Evolutionary conservation across 2,113 vertebrate species (phyloP).

Genomic region (Tiliqua scincoides): DNA sequence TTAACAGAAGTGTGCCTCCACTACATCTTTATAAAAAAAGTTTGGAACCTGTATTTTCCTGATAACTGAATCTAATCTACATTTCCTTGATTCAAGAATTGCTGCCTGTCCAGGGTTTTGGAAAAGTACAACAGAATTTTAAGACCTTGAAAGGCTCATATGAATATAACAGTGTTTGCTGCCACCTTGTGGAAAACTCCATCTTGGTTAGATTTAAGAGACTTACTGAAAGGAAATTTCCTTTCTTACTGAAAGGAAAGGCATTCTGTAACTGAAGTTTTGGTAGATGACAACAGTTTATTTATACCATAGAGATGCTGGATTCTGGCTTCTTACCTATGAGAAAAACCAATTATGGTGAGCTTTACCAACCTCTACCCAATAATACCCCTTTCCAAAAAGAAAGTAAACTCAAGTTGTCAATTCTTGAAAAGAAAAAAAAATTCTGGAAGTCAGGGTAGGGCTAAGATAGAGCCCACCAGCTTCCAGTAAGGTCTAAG

Average conservation of each 20-base stretch:
- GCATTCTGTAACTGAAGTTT: too few species aligned
- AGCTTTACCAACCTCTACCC: neutral
- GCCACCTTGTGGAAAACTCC: constrained; percentile 9
- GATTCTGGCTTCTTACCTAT: neutral
- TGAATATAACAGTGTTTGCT: constrained; percentile 4
- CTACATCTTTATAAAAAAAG: neutral
- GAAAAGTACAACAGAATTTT: neutral
- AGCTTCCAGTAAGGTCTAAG: too few species aligned
- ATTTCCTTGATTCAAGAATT: neutral
- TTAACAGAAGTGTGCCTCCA: neutral
- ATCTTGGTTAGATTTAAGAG: neutral
- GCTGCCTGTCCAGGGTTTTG: too few species aligned
- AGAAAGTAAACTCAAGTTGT: too few species aligned
- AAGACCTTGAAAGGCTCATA: neutral
- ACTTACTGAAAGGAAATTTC: too few species aligned
- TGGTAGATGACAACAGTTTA: too few species aligned
- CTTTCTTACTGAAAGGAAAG: too few species aligned
- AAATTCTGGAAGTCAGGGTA: too few species aligned
- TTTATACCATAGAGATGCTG: too few species aligned
- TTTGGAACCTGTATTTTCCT: neutral
- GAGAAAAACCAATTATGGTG: neutral
- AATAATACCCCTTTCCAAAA: too few species aligned
- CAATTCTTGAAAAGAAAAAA: too few species aligned
- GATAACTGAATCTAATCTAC: neutral
- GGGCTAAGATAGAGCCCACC: too few species aligned